Percentiles rank a stretch among this genome's conserved stretches.
These are phyloP conservation scores for Drosophila nr. medialis DNA, from an alignment of 2,888 invertebrate species.

Conservation along the genomic window DNA sequence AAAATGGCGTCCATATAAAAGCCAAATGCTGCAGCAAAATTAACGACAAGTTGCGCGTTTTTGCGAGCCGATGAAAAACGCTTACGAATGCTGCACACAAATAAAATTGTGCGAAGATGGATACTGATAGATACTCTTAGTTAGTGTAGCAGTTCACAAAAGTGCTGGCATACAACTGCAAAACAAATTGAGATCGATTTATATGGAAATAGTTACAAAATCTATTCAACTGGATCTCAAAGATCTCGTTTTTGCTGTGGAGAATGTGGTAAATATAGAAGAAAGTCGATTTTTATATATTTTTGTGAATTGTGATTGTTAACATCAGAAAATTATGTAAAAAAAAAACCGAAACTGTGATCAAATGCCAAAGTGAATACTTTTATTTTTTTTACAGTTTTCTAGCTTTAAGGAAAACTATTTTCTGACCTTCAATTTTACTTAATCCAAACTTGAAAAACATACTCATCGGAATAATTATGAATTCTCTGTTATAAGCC, in stretches of 20 bases:
- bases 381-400: too few species aligned
- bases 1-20: constrained; percentile 71
- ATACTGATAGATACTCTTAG: not conserved
- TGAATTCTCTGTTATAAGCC: not conserved
- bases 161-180: not conserved
- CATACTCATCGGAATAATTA: not conserved
- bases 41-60: constrained; percentile 34
- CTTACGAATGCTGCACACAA: constrained; percentile 12
- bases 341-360: not conserved
- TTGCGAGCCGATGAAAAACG: constrained; percentile 7
- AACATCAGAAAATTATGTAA: not conserved
- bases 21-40: constrained; percentile 26
- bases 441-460: not conserved
- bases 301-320: not conserved
- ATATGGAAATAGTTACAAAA: not conserved
- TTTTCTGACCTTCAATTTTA: not conserved
- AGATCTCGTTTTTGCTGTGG: not conserved
- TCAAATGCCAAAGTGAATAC: not conserved
- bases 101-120: constrained; percentile 4
- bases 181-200: not conserved
- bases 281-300: not conserved
- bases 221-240: not conserved
- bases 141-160: not conserved
- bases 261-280: too few species aligned
- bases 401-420: not conserved